Evolutionary conservation across 2,797 vertebrate genomes (phyloP).

Genomic region (Danio tinwini): DNA sequence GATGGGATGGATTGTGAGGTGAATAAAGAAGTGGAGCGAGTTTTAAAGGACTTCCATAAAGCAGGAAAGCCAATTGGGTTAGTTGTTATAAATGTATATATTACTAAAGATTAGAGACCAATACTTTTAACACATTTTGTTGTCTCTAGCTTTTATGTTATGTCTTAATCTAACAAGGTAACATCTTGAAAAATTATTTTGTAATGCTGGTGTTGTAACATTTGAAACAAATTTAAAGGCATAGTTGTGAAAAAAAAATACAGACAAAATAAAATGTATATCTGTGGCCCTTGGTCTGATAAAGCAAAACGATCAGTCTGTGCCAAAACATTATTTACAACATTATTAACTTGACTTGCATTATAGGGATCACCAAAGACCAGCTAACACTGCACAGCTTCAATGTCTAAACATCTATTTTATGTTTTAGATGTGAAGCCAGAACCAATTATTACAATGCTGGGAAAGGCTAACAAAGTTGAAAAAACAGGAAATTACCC

Average conservation of each 20-base stretch:
- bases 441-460: neutral
- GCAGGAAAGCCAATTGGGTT: constrained; percentile 87
- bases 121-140: neutral
- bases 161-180: neutral
- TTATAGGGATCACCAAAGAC: too few species aligned
- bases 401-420: too few species aligned
- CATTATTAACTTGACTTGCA: too few species aligned
- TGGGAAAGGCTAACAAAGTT: neutral
- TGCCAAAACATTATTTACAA: too few species aligned
- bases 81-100: constrained; percentile 26
- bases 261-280: too few species aligned
- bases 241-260: too few species aligned
- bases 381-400: too few species aligned
- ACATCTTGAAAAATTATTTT: neutral
- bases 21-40: constrained; percentile 80
- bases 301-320: too few species aligned
- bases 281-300: too few species aligned
- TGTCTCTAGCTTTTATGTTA: neutral
- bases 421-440: too few species aligned
- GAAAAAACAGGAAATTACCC: neutral
- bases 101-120: too few species aligned
- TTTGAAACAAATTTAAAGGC: neutral
- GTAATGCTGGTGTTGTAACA: neutral
- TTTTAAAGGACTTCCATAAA: constrained; percentile 83
- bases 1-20: constrained; percentile 84